These are phyloP conservation scores for Thysanoteuthis rhombus DNA, from an alignment of 2,888 invertebrate species.

Conservation along the genomic window DNA sequence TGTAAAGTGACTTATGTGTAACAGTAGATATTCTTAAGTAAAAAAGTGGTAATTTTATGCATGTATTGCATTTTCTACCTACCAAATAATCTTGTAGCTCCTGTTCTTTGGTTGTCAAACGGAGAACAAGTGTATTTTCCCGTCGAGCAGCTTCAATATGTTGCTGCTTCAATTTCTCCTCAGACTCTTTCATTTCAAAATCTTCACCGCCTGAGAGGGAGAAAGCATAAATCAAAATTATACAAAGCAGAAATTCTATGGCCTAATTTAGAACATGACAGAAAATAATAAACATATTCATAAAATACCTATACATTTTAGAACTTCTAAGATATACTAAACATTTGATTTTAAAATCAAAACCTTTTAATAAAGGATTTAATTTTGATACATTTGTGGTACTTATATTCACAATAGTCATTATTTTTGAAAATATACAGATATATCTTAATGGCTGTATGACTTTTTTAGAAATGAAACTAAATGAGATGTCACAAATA, in stretches of 20 bases:
- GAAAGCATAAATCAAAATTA: neutral
- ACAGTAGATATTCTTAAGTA: no score
- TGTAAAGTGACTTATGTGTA: no score
- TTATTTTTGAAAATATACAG: no score
- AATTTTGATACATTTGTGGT: no score
- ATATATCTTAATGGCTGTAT: no score
- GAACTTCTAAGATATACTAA: neutral
- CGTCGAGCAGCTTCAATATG: slow-evolving; percentile 86
- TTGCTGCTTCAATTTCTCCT: slow-evolving; percentile 83
- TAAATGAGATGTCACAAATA: no score
- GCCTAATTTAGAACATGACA: neutral
- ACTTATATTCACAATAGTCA: no score
- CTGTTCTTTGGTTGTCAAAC: slow-evolving; percentile 94
- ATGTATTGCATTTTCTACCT: slow-evolving; percentile 69
- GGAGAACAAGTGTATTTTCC: slow-evolving; percentile 90
- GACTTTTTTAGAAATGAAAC: no score
- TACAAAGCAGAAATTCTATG: neutral
- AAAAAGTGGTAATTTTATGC: neutral
- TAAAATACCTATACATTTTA: no score
- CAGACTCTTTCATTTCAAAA: slow-evolving; percentile 72
- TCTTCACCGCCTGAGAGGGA: slow-evolving; percentile 44
- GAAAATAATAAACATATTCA: neutral
- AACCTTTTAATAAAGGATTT: no score
- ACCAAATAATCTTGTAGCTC: slow-evolving; percentile 96
- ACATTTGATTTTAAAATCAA: no score